A percentile compares a stretch with the other conserved stretches of the same genome.
These are phyloP conservation scores for Drosophila helvetica DNA, from an alignment of 2,888 invertebrate genomes.

Conservation along the genomic window DNA sequence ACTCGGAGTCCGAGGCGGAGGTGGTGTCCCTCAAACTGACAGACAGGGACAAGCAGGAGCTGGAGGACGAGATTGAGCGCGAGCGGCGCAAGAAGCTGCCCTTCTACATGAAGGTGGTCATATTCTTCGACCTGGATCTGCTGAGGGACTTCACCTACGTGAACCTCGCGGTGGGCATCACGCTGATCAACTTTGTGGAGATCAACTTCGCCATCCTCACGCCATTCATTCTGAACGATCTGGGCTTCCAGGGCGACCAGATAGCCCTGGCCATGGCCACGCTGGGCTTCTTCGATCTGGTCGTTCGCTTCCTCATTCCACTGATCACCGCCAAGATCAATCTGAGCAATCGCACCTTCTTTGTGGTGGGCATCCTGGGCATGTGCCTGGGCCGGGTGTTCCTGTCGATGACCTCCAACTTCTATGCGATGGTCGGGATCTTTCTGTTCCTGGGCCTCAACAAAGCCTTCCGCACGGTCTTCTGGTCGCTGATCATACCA, in stretches of 20 bases:
- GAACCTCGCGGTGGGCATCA: conserved; percentile 89
- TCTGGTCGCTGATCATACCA: conserved; percentile 90
- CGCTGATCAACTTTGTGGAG: conserved; percentile 89
- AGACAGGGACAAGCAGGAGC: conserved; percentile 50
- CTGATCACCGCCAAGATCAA: conserved; percentile 88
- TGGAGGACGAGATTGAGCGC: conserved; percentile 64
- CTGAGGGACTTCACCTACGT: conserved; percentile 88
- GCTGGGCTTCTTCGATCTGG: conserved; percentile 87
- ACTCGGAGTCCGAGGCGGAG: conserved; percentile 19
- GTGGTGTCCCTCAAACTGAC: conserved; percentile 31
- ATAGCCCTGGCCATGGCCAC: conserved; percentile 89
- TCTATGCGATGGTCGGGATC: conserved; percentile 85
- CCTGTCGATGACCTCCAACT: conserved; percentile 86
- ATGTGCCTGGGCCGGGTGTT: conserved; percentile 87
- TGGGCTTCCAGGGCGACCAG: conserved; percentile 85
- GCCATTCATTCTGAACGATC: conserved; percentile 89
- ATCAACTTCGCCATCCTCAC: conserved; percentile 90
- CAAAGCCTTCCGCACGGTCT: conserved; percentile 89
- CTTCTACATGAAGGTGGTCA: conserved; percentile 86
- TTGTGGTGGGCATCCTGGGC: conserved; percentile 87
- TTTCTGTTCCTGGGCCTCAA: conserved; percentile 88
- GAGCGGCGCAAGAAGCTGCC: conserved; percentile 82
- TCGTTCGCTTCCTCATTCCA: conserved; percentile 88
- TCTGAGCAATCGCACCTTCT: conserved; percentile 89
- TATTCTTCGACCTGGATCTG: conserved; percentile 89